Evolutionary conservation across 2,888 invertebrate genomes (phyloP).

Genomic region (Habroteleia sp.): DNA sequence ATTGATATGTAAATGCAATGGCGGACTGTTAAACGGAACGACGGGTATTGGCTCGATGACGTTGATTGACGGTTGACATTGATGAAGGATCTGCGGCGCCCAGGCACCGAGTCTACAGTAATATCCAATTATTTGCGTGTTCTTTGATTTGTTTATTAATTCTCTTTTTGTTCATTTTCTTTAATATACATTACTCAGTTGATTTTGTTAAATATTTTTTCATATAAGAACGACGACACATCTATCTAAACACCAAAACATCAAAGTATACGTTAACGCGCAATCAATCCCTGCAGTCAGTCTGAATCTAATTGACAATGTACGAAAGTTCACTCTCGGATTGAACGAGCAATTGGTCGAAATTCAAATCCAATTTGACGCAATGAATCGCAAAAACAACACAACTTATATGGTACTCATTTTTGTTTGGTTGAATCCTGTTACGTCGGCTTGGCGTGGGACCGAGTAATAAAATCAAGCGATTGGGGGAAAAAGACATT

Average conservation of each 20-base stretch:
- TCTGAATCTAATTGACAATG: constrained; percentile 82
- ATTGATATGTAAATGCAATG: constrained; percentile 40
- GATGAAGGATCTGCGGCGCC: constrained; percentile 35
- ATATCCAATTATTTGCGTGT: constrained; percentile 26
- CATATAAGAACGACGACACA: constrained; percentile 69
- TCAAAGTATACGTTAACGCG: constrained; percentile 73
- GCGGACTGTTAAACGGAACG: constrained; percentile 15
- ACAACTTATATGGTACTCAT: too few relatives aligned
- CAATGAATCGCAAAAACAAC: constrained; percentile 4
- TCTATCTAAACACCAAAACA: constrained; percentile 73
- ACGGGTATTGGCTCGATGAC: constrained; percentile 20
- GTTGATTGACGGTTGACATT: constrained; percentile 41
- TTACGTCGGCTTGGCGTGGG: too few relatives aligned
- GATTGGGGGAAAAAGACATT: too few relatives aligned
- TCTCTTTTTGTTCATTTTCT: constrained; percentile 51
- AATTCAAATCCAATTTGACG: constrained; percentile 42
- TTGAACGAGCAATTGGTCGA: constrained; percentile 58
- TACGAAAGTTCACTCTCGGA: constrained; percentile 74
- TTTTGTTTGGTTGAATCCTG: not conserved
- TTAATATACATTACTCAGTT: constrained; percentile 64
- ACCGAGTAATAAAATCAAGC: too few relatives aligned
- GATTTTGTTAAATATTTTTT: constrained; percentile 9
- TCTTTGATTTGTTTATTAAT: constrained; percentile 11
- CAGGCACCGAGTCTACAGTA: constrained; percentile 22
- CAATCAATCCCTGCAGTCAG: constrained; percentile 80